Conservation (phyloP, 2,113 vertebrate species). For the Leptocoma aspasia region DNA sequence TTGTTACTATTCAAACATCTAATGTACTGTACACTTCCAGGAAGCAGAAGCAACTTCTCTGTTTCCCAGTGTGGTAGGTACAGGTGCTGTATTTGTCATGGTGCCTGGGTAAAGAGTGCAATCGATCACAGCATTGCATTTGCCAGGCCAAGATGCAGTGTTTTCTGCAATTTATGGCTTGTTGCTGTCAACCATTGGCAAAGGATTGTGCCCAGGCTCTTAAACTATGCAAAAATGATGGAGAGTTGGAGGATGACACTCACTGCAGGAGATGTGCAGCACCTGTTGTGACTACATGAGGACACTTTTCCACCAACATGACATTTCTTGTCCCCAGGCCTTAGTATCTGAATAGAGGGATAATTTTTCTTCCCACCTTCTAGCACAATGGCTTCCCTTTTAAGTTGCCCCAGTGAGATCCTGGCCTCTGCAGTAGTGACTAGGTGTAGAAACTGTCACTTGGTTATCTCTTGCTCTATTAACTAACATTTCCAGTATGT, state of each 20-base stretch:
- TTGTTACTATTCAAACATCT: not conserved
- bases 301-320: not conserved
- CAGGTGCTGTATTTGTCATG: not conserved
- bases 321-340: not conserved
- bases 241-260: not conserved
- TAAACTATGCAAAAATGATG: not conserved
- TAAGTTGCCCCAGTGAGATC: not conserved
- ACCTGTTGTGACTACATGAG: not conserved
- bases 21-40: not conserved
- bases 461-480: not conserved
- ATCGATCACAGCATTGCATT: not conserved
- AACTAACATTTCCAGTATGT: not conserved
- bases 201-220: slow-evolving; percentile 6
- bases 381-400: not conserved
- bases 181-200: not conserved
- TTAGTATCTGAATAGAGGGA: not conserved
- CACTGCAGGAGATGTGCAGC: not conserved
- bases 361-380: not conserved
- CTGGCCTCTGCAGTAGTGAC: not conserved
- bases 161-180: slow-evolving; percentile 40
- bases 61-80: not conserved
- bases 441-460: not conserved
- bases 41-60: slow-evolving; percentile 4
- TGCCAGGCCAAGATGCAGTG: not conserved
- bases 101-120: slow-evolving; percentile 20